phyloP scores from a whole-genome alignment of 1,140 invertebrate species.

The Heliothis virescens region DNA sequence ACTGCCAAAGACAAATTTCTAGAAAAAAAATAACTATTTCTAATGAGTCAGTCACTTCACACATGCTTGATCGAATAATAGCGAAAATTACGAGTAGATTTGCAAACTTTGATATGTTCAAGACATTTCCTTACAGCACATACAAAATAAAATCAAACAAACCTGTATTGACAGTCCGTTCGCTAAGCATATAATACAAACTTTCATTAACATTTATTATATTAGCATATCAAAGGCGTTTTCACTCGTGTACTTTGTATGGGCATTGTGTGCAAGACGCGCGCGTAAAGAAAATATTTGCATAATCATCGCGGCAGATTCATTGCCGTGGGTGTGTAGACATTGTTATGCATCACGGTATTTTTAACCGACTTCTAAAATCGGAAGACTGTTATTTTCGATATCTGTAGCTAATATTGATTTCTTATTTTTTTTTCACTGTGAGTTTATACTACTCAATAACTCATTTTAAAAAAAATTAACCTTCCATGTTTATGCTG shows the following conservation, averaged over 20 bases:
- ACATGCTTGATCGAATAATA: no score
- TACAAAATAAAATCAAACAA: constrained; percentile 2
- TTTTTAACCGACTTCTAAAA: neutral
- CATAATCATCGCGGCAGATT: constrained; percentile 71
- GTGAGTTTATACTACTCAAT: no score
- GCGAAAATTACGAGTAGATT: no score
- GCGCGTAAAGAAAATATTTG: constrained; percentile 67
- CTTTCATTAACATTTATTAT: constrained; percentile 44
- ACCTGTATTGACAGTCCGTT: neutral
- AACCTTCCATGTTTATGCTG: no score
- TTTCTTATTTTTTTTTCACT: no score
- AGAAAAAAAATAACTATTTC: no score
- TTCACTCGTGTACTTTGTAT: constrained; percentile 53
- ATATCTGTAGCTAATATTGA: no score
- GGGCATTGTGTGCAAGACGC: constrained; percentile 58
- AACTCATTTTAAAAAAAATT: no score
- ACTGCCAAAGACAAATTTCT: no score
- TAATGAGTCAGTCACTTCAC: no score
- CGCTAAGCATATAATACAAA: neutral
- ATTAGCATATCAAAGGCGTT: constrained; percentile 60
- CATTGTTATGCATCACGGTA: constrained; percentile 58
- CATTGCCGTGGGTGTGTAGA: constrained; percentile 50
- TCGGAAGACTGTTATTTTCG: no score
- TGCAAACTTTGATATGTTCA: neutral
- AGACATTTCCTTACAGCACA: neutral